phyloP scores from a whole-genome alignment of 2,888 invertebrate species.

The Ferrisia virgata region DNA sequence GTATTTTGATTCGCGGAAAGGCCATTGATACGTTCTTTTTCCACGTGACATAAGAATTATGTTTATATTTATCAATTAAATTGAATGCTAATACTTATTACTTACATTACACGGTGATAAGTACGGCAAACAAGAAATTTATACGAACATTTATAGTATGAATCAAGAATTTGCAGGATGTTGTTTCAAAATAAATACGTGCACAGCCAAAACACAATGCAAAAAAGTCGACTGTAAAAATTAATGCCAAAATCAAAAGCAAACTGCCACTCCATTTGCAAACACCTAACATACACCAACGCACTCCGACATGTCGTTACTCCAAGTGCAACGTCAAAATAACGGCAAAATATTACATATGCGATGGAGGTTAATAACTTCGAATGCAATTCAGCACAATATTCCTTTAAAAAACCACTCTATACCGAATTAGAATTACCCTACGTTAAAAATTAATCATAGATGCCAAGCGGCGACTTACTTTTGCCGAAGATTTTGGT shows the following conservation, averaged over 20 bases:
- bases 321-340: neutral
- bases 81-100: neutral
- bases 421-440: neutral
- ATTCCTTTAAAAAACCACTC: neutral
- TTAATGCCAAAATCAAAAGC: neutral
- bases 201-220: neutral
- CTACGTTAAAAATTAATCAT: neutral
- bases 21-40: neutral
- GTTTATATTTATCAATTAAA: neutral
- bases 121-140: neutral
- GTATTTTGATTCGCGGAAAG: neutral
- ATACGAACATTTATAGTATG: neutral
- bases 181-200: neutral
- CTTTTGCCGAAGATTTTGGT: neutral
- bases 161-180: neutral
- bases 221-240: neutral
- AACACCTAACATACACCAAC: slow-evolving; percentile 26
- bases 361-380: neutral
- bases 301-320: neutral
- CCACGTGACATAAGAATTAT: neutral
- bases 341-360: neutral
- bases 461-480: neutral
- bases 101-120: neutral
- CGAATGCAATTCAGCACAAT: neutral
- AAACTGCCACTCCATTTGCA: neutral